phyloP scores from a whole-genome alignment of 2,113 vertebrate species.

The Rallus limicola region DNA sequence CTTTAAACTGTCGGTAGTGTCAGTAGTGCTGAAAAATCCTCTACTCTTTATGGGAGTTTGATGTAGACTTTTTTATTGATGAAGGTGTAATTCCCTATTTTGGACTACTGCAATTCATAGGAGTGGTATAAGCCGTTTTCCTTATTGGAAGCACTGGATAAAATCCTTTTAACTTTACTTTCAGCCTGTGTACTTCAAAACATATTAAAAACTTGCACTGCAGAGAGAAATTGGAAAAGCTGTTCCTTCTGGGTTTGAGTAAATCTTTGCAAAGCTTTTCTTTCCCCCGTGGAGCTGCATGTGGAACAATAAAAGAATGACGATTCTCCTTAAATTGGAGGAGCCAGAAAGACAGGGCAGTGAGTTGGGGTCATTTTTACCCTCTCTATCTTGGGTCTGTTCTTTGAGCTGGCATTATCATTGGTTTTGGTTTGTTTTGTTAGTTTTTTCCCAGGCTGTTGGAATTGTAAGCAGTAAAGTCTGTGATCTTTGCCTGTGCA shows the following conservation, averaged over 20 bases:
- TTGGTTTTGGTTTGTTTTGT: background rate
- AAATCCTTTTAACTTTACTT: background rate
- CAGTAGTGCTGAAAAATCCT: background rate
- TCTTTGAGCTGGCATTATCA: background rate
- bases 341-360: background rate
- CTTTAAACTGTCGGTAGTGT: background rate
- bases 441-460: background rate
- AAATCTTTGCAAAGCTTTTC: background rate
- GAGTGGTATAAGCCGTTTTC: background rate
- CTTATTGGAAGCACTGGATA: background rate
- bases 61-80: background rate
- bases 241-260: background rate
- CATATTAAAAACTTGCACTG: background rate
- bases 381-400: background rate
- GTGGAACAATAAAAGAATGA: background rate
- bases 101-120: background rate
- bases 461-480: background rate
- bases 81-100: background rate
- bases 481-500: background rate
- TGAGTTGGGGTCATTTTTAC: background rate
- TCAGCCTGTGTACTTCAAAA: background rate
- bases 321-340: background rate
- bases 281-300: background rate
- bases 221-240: background rate
- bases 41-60: background rate